A percentile compares a stretch with the other conserved stretches of the same genome.
These are phyloP conservation scores for Cepaea hortensis DNA, from an alignment of 2,888 invertebrate genomes.

Conservation along the genomic window DNA sequence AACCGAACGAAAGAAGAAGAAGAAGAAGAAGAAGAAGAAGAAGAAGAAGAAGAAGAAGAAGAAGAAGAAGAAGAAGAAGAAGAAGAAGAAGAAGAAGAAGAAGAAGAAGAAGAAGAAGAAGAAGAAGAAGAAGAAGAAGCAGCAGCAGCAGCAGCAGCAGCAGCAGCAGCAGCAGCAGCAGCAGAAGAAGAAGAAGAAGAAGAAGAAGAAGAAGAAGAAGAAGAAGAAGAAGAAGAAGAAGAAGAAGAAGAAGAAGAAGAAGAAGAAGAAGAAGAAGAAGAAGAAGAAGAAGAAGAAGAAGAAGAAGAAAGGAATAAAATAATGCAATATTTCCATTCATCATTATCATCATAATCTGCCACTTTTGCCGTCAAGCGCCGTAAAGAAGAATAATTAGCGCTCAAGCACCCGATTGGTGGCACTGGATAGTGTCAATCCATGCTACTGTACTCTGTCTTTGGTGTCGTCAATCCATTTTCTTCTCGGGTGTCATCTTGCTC, in stretches of 20 bases:
- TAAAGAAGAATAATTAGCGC: too few relatives aligned
- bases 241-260: conserved; percentile 10
- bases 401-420: too few relatives aligned
- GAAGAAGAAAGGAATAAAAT: neutral
- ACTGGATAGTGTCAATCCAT: too few relatives aligned
- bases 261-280: conserved; percentile 12
- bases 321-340: too few relatives aligned
- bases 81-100: conserved; percentile 19
- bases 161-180: too few relatives aligned
- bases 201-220: conserved; percentile 14
- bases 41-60: conserved; percentile 27
- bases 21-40: conserved; percentile 25
- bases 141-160: too few relatives aligned
- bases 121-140: neutral
- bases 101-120: conserved; percentile 31
- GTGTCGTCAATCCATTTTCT: too few relatives aligned
- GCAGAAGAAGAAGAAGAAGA: neutral
- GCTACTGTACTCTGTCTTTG: too few relatives aligned
- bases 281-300: neutral
- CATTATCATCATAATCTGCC: too few relatives aligned
- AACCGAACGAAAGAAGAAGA: conserved; percentile 6
- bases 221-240: conserved; percentile 5
- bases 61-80: conserved; percentile 16
- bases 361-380: too few relatives aligned
- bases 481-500: too few relatives aligned